These are phyloP conservation scores for Thamnophis sirtalis DNA, from an alignment of 2,113 vertebrate species.

Conservation along the genomic window DNA sequence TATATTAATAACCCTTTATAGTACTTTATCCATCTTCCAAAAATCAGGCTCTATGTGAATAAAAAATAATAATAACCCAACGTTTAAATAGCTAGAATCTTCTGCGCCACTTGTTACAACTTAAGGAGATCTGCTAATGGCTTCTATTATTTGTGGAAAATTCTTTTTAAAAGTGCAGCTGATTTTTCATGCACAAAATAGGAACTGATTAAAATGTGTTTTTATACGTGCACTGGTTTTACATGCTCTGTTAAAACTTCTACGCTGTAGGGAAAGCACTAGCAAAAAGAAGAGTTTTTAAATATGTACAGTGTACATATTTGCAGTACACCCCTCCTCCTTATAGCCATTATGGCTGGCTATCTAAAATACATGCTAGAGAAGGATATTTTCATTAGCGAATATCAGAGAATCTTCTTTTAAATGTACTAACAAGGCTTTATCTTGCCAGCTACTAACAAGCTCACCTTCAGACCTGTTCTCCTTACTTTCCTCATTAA, in stretches of 20 bases:
- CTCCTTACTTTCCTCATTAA: background rate
- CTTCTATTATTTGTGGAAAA: conserved; percentile 64
- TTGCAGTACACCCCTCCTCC: background rate
- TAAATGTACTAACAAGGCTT: background rate
- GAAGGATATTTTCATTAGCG: background rate
- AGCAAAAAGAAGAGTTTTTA: background rate
- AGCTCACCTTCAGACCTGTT: background rate
- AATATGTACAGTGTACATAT: rapidly evolving
- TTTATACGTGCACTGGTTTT: conserved; percentile 22
- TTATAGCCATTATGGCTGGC: rapidly evolving
- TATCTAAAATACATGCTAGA: conserved; percentile 1
- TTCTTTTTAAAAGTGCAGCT: conserved; percentile 51
- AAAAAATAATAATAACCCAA: conserved; percentile 36
- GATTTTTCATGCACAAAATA: conserved; percentile 48
- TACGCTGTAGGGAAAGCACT: background rate
- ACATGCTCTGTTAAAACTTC: background rate
- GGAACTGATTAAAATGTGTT: conserved; percentile 43
- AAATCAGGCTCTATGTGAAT: conserved; percentile 53
- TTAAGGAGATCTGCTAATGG: conserved; percentile 49
- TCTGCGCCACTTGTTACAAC: conserved; percentile 34
- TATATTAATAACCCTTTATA: conserved; percentile 60
- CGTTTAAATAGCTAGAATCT: conserved; percentile 25
- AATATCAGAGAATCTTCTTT: conserved; percentile 16
- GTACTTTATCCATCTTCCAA: conserved; percentile 49
- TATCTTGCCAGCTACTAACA: conserved; percentile 1